These are phyloP conservation scores for Phymanthus crucifer DNA, from an alignment of 92 coral and sea anemone genomes.

Conservation along the genomic window DNA sequence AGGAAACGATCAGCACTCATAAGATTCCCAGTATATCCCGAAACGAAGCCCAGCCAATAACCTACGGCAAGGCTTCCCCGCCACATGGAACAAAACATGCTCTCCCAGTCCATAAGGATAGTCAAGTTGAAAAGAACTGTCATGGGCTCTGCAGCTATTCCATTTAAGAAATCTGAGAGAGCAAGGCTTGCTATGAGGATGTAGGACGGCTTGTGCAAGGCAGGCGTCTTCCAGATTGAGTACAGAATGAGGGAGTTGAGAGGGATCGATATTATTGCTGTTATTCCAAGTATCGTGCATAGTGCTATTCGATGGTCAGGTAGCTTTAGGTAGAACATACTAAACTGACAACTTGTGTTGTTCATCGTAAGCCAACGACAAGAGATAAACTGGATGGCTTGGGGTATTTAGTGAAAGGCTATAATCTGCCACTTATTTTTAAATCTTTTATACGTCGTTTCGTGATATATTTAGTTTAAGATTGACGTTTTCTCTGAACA, in stretches of 20 bases:
- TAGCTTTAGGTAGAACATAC: too few species aligned
- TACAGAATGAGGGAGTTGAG: background rate
- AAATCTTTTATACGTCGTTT: too few species aligned
- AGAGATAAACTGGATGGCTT: too few species aligned
- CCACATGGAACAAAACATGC: background rate
- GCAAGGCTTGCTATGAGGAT: slow-evolving; percentile 1
- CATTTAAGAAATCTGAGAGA: background rate
- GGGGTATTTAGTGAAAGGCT: too few species aligned
- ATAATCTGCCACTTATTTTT: too few species aligned
- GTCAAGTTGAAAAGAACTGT: background rate
- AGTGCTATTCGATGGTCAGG: too few species aligned
- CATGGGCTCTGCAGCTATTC: background rate
- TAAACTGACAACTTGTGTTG: too few species aligned
- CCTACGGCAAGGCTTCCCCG: background rate
- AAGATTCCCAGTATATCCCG: background rate
- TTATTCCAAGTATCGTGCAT: background rate
- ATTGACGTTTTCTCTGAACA: too few species aligned
- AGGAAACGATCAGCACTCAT: background rate
- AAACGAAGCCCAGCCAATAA: background rate
- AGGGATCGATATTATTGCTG: background rate
- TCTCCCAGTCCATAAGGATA: background rate
- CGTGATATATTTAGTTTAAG: too few species aligned
- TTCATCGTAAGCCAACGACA: too few species aligned
- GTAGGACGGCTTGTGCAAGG: slow-evolving; percentile 5
- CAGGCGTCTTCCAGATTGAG: background rate